Percentiles rank a stretch among this genome's conserved stretches.
These are phyloP conservation scores for Argopecten irradians DNA, from an alignment of 1,140 invertebrate genomes.

Conservation along the genomic window DNA sequence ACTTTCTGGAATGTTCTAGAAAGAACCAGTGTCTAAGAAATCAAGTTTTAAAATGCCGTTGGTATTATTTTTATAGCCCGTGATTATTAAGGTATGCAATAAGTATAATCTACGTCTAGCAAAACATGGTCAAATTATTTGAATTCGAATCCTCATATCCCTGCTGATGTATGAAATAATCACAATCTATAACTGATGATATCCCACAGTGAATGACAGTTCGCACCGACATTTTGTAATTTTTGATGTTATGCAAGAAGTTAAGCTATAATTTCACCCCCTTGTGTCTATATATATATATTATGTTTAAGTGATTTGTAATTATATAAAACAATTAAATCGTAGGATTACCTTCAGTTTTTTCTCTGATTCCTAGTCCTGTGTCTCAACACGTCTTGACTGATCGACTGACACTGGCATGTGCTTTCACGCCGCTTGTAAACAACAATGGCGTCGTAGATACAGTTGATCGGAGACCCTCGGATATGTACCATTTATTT, in stretches of 20 bases:
- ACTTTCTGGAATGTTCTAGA: conserved; percentile 16
- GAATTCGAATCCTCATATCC: background rate
- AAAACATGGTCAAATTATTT: too few species aligned
- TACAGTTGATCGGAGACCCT: conserved; percentile 2
- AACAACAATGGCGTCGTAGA: conserved; percentile 42
- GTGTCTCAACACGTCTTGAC: conserved; percentile 31
- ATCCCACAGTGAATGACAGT: too few species aligned
- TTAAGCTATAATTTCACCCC: background rate
- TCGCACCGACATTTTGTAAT: too few species aligned
- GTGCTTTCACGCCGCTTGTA: conserved; percentile 29
- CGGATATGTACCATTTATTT: background rate
- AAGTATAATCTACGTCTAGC: too few species aligned
- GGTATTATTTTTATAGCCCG: too few species aligned
- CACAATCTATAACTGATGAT: too few species aligned
- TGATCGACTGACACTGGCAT: conserved; percentile 28
- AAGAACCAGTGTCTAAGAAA: background rate
- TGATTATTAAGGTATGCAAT: too few species aligned
- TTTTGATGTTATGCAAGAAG: too few species aligned
- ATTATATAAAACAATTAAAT: background rate
- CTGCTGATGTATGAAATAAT: background rate
- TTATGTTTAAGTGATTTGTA: background rate
- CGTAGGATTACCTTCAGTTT: conserved; percentile 24
- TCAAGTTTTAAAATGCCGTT: too few species aligned
- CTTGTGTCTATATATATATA: background rate
- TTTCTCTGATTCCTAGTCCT: conserved; percentile 1